phyloP scores from a whole-genome alignment of 1,140 invertebrate species.

The Pogonognathellus flavescens region DNA sequence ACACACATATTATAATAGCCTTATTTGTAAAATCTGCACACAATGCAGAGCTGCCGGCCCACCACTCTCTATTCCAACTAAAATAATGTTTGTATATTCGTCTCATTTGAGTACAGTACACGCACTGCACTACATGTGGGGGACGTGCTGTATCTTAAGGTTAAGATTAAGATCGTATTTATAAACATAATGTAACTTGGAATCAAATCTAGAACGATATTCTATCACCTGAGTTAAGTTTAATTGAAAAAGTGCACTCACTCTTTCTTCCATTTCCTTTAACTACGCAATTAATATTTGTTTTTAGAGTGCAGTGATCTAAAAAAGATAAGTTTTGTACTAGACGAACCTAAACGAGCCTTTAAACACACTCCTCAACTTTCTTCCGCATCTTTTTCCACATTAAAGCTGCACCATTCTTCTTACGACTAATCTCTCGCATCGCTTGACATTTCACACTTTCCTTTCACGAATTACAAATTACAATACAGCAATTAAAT shows the following conservation, averaged over 20 bases:
- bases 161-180: neutral
- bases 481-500: neutral
- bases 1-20: neutral
- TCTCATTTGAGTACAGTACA: no score
- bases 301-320: conserved; percentile 39
- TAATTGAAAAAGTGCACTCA: conserved; percentile 37
- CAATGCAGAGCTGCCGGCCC: conserved; percentile 11
- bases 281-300: conserved; percentile 32
- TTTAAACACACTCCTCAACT: conserved; percentile 12
- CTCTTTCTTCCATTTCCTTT: conserved; percentile 1
- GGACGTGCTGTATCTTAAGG: neutral
- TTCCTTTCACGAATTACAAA: conserved; percentile 11
- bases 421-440: conserved; percentile 11
- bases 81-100: neutral
- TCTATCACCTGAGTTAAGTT: conserved; percentile 50
- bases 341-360: conserved; percentile 38
- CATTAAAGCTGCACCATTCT: conserved; percentile 34
- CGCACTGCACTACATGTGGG: no score
- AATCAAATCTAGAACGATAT: conserved; percentile 41
- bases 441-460: conserved; percentile 19
- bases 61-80: neutral
- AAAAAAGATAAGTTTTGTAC: conserved; percentile 50
- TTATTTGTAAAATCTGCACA: conserved; percentile 8
- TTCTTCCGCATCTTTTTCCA: neutral
- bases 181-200: conserved; percentile 21